Evolutionary conservation across 2,113 vertebrate species (phyloP).

Genomic region (Lichenostomus cassidix): DNA sequence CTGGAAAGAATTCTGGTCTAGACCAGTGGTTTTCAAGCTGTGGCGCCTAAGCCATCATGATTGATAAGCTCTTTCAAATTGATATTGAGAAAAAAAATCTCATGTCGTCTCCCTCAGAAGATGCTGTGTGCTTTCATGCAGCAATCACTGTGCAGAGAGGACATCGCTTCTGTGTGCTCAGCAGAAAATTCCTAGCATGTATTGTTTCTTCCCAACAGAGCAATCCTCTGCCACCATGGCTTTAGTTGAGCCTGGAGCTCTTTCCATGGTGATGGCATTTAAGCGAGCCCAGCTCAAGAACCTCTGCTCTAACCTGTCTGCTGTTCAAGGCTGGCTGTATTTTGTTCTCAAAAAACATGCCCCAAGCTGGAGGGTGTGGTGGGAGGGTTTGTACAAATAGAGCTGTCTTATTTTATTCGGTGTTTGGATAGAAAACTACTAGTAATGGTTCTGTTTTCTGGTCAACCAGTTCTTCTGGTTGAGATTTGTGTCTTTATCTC

Average conservation of each 20-base stretch:
- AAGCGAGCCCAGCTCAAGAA: neutral
- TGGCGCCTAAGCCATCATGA: neutral
- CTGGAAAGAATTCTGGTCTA: neutral
- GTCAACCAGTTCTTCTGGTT: neutral
- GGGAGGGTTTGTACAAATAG: neutral
- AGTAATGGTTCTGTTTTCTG: neutral
- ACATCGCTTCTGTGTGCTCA: neutral
- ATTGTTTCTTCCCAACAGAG: accelerated
- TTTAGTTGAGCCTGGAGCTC: neutral
- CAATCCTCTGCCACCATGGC: neutral
- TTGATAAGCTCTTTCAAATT: neutral
- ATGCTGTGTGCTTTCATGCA: neutral
- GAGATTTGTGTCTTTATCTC: neutral
- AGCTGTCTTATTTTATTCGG: neutral
- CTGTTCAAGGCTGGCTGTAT: neutral
- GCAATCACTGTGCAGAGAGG: neutral
- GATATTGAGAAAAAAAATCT: neutral
- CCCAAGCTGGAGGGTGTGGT: neutral
- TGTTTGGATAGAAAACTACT: neutral
- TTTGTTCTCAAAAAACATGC: neutral
- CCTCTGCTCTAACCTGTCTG: neutral
- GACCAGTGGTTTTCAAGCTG: neutral
- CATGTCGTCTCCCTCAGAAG: neutral
- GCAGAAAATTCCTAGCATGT: neutral
- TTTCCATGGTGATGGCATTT: neutral